phyloP scores from a whole-genome alignment of 2,888 invertebrate genomes.

The Cenopis cana region DNA sequence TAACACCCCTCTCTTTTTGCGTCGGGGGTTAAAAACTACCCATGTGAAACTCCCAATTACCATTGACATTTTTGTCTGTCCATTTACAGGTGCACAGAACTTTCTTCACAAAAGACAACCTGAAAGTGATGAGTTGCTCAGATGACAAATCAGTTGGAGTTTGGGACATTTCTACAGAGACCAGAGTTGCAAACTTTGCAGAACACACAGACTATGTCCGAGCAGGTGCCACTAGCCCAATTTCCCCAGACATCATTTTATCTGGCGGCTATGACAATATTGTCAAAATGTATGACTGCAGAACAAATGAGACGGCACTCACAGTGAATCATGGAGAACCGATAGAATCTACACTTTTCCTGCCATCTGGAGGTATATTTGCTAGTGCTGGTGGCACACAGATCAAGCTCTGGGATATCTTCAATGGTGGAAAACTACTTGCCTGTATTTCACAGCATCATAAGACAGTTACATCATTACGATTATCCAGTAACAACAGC shows the following conservation, averaged over 20 bases:
- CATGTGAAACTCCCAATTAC: too few relatives aligned
- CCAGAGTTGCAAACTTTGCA: constrained; percentile 86
- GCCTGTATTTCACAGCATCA: constrained; percentile 96
- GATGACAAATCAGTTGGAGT: constrained; percentile 94
- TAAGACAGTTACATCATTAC: constrained; percentile 96
- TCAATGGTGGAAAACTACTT: constrained; percentile 93
- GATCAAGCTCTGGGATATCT: constrained; percentile 96
- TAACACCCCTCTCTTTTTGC: too few relatives aligned
- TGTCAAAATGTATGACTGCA: constrained; percentile 94
- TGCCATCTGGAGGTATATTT: constrained; percentile 96
- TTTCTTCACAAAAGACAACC: constrained; percentile 91
- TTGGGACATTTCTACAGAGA: constrained; percentile 97
- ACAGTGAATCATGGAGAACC: constrained; percentile 95
- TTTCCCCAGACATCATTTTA: constrained; percentile 90
- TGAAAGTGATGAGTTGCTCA: constrained; percentile 93
- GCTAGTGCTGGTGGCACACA: constrained; percentile 96
- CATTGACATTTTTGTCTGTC: background rate
- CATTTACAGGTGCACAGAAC: constrained; percentile 89
- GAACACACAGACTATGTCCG: constrained; percentile 93
- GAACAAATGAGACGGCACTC: constrained; percentile 88
- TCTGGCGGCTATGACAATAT: constrained; percentile 96
- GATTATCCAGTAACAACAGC: constrained; percentile 92
- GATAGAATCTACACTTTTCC: constrained; percentile 94
- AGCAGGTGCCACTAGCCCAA: constrained; percentile 92
- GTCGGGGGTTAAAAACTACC: too few relatives aligned